Evolutionary conservation across 37 sponge, comb jelly and placozoan species (phyloP).

Genomic region (Dysidea cf. avara): DNA sequence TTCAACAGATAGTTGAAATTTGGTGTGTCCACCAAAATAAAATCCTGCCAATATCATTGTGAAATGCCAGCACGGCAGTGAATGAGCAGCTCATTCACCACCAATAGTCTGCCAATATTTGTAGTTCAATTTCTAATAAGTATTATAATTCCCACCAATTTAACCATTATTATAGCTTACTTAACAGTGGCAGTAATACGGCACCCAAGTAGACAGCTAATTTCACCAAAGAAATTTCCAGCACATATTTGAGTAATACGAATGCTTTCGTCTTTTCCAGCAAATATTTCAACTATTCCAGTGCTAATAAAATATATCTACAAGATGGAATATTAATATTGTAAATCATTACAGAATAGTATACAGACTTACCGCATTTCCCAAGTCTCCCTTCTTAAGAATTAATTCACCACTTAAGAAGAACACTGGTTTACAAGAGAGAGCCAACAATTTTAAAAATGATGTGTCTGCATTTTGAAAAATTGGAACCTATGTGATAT

Average conservation of each 20-base stretch:
- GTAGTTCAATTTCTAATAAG: no score
- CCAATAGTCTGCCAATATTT: no score
- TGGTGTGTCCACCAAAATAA: no score
- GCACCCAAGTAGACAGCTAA: constrained; percentile 57
- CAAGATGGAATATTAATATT: background rate
- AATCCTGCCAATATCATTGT: no score
- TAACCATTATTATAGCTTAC: no score
- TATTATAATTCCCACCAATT: no score
- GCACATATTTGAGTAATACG: constrained; percentile 58
- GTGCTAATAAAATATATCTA: no score
- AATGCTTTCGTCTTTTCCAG: no score
- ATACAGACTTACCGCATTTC: constrained; percentile 48
- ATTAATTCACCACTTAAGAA: constrained; percentile 73
- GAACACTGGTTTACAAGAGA: constrained; percentile 69
- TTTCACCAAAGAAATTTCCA: constrained; percentile 86
- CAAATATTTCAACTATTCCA: no score
- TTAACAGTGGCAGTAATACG: constrained; percentile 73
- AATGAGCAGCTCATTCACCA: no score
- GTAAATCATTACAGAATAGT: background rate
- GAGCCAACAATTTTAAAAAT: constrained; percentile 72
- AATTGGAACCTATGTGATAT: constrained; percentile 46
- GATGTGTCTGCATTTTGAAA: constrained; percentile 79
- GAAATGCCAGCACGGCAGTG: no score
- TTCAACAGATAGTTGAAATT: no score
- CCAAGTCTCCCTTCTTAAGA: constrained; percentile 76